Conservation (phyloP, 2,888 invertebrate genomes). For the Chloroclystis v-ata region DNA sequence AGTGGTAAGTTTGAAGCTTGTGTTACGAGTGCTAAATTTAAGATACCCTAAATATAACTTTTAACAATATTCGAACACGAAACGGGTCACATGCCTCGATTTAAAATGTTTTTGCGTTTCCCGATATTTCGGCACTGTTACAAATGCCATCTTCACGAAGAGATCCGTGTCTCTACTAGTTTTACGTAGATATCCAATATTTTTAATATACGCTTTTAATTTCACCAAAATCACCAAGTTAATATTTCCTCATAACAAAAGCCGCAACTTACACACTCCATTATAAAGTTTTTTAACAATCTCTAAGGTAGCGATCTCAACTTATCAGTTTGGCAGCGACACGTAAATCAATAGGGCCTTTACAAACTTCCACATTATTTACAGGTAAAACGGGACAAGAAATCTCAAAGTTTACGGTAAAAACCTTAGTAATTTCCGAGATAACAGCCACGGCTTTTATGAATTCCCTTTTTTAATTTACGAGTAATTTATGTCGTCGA, state of each 20-base stretch:
- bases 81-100: too few species aligned
- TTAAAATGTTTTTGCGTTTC: too few species aligned
- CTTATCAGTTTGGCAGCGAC: conserved; percentile 11
- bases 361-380: conserved; percentile 26
- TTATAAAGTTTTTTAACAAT: conserved; percentile 6
- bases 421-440: conserved; percentile 35
- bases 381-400: conserved; percentile 28
- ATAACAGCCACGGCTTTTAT: conserved; percentile 38
- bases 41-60: too few species aligned
- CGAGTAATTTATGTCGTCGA: conserved; percentile 39
- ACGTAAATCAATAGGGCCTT: conserved; percentile 30
- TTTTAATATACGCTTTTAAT: too few species aligned
- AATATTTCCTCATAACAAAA: neutral
- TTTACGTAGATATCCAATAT: too few species aligned
- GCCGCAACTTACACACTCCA: conserved; percentile 1
- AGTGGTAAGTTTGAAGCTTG: too few species aligned
- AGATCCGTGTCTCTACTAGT: too few species aligned
- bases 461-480: conserved; percentile 47
- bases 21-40: too few species aligned
- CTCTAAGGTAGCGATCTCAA: conserved; percentile 12
- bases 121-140: too few species aligned
- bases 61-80: too few species aligned
- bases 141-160: too few species aligned
- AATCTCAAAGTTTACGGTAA: conserved; percentile 36
- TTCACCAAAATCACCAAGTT: too few species aligned